Percentiles rank a stretch among this genome's conserved stretches.
These are phyloP conservation scores for Mobula birostris DNA, from an alignment of 2,113 vertebrate genomes.

Conservation along the genomic window DNA sequence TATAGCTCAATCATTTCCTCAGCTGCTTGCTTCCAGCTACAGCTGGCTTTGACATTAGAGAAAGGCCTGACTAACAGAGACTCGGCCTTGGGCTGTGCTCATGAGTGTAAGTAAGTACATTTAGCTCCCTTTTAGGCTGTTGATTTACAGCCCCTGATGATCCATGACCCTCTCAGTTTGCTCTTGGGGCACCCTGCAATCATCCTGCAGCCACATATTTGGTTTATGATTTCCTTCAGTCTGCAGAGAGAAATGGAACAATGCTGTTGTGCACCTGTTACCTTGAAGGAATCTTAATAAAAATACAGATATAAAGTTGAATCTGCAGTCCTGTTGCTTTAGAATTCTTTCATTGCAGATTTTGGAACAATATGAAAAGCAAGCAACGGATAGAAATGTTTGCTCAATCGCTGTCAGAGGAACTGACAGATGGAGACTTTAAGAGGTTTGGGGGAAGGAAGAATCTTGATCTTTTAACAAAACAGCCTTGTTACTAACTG, in stretches of 20 bases:
- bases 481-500: conserved; percentile 65
- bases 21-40: conserved; percentile 58
- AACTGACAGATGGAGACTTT: conserved; percentile 6
- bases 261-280: conserved; percentile 66
- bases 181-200: conserved; percentile 72
- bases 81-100: conserved; percentile 59
- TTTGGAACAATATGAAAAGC: background rate
- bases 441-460: conserved; percentile 31
- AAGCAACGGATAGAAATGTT: background rate
- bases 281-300: conserved; percentile 49
- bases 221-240: conserved; percentile 76
- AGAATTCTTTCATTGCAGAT: background rate
- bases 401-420: background rate
- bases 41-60: conserved; percentile 71
- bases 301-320: background rate
- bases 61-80: conserved; percentile 61
- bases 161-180: conserved; percentile 71
- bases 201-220: conserved; percentile 69
- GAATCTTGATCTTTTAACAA: conserved; percentile 73
- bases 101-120: conserved; percentile 62
- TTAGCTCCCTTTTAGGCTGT: conserved; percentile 66
- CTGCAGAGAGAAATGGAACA: conserved; percentile 65
- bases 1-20: conserved; percentile 68
- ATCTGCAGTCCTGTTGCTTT: background rate
- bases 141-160: conserved; percentile 73